These are phyloP conservation scores for Bovichtus diacanthus DNA, from an alignment of 2,797 vertebrate genomes.

Conservation along the genomic window DNA sequence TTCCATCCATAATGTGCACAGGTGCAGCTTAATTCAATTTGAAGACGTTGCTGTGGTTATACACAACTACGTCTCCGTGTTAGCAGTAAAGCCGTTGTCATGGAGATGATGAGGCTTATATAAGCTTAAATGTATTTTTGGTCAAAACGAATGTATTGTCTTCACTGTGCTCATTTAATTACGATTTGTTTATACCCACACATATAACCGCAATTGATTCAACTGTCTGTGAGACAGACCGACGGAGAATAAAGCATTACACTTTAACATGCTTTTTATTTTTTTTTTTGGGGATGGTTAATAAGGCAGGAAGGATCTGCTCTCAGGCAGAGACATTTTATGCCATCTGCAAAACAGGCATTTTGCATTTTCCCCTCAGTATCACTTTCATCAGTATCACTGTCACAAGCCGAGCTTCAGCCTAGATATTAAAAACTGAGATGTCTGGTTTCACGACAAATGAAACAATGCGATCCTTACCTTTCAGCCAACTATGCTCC, in stretches of 20 bases:
- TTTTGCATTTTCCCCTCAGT: constrained; percentile 47
- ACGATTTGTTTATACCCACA: constrained; percentile 78
- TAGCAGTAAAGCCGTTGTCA: constrained; percentile 96
- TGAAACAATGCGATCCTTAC: constrained; percentile 62
- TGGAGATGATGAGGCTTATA: constrained; percentile 91
- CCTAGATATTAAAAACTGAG: constrained; percentile 51
- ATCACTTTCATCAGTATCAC: constrained; percentile 59
- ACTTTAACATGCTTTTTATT: constrained; percentile 4
- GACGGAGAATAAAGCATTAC: constrained; percentile 48
- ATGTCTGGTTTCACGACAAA: constrained; percentile 41
- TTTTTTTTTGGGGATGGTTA: constrained; percentile 23
- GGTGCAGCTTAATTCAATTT: constrained; percentile 89
- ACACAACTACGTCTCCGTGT: constrained; percentile 91
- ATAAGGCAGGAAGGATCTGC: constrained; percentile 57
- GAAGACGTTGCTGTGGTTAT: constrained; percentile 88
- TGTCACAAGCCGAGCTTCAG: constrained; percentile 32
- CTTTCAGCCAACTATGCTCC: constrained; percentile 56
- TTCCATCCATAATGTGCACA: constrained; percentile 85
- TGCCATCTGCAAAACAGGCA: constrained; percentile 53
- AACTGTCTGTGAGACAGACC: constrained; percentile 46
- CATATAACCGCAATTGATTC: constrained; percentile 64
- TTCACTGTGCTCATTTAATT: constrained; percentile 81
- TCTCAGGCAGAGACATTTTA: constrained; percentile 49
- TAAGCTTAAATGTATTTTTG: constrained; percentile 91
- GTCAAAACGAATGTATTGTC: constrained; percentile 78